These are phyloP conservation scores for Melanotaenia trifasciata DNA, from an alignment of 2,797 vertebrate genomes.

Conservation along the genomic window DNA sequence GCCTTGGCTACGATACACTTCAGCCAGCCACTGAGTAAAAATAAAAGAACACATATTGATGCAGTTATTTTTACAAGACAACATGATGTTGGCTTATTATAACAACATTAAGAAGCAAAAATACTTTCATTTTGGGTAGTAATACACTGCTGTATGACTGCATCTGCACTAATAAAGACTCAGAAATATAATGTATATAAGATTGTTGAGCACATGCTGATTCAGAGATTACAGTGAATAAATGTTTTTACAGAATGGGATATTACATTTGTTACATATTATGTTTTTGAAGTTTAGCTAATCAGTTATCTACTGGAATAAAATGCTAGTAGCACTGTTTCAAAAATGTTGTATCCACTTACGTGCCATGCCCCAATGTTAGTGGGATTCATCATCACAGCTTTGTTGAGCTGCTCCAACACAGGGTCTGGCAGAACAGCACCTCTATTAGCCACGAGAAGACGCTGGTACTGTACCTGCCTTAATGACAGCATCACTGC, in stretches of 20 bases:
- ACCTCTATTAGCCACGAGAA: slow-evolving; percentile 80
- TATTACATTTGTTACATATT: background rate
- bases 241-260: background rate
- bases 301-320: background rate
- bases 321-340: background rate
- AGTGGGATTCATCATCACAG: slow-evolving; percentile 88
- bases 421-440: slow-evolving; percentile 84
- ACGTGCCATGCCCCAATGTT: slow-evolving; percentile 94
- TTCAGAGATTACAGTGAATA: background rate
- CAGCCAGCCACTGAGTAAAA: slow-evolving; percentile 90
- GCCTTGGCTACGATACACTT: slow-evolving; percentile 90
- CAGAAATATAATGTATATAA: background rate
- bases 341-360: slow-evolving; percentile 46
- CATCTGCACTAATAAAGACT: background rate
- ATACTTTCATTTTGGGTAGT: background rate
- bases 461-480: slow-evolving; percentile 92
- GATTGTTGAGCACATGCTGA: background rate
- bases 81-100: background rate
- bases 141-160: background rate
- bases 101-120: background rate
- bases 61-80: background rate
- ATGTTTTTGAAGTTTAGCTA: background rate
- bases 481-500: slow-evolving; percentile 87
- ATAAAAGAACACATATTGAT: background rate
- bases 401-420: slow-evolving; percentile 88